Percentiles rank a stretch among this genome's conserved stretches.
phyloP scores from a whole-genome alignment of 2,113 vertebrate species.

The Nyctereutes procyonoides region DNA sequence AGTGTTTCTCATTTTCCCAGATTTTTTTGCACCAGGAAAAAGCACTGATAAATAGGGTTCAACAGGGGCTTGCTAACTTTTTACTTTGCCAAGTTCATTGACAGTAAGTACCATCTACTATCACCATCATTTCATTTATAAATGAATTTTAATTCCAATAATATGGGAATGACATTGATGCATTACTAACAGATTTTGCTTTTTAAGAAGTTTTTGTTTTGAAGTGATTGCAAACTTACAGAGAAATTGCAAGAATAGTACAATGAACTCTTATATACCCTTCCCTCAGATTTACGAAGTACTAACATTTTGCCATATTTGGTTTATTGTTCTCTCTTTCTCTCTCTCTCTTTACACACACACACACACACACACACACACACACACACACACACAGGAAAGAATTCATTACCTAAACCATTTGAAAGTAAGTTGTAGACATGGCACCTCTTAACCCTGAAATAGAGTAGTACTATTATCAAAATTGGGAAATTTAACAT shows the following conservation, averaged over 20 bases:
- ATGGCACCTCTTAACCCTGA: background rate
- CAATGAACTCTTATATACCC: background rate
- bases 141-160: conserved; percentile 31
- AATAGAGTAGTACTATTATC: background rate
- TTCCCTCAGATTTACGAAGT: background rate
- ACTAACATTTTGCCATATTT: background rate
- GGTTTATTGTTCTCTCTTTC: background rate
- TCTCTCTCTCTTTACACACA: fast-evolving
- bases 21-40: conserved; percentile 8
- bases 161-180: conserved; percentile 36
- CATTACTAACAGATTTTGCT: background rate
- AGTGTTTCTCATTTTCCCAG: background rate
- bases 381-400: background rate
- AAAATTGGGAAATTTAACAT: conserved; percentile 36
- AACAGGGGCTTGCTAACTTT: background rate
- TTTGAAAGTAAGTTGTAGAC: background rate
- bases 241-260: background rate
- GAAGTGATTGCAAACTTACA: conserved; percentile 50
- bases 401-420: background rate
- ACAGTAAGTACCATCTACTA: conserved; percentile 17
- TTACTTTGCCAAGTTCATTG: conserved; percentile 30
- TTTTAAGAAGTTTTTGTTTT: background rate
- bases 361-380: no score
- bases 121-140: conserved; percentile 35
- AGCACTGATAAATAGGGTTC: background rate